Evolutionary conservation across 2,888 invertebrate species (phyloP).

Genomic region (Cinara cedri): DNA sequence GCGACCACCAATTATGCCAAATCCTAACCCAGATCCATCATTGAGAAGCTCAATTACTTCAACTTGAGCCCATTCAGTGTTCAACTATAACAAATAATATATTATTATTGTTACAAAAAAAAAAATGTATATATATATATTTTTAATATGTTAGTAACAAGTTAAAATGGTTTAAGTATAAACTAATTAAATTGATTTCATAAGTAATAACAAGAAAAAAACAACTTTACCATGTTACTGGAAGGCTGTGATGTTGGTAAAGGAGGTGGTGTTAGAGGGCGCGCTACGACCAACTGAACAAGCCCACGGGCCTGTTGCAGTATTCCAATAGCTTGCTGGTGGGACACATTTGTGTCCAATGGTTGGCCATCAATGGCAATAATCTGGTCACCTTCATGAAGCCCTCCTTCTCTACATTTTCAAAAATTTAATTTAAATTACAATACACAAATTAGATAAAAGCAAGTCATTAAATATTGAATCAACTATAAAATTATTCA

Average conservation of each 20-base stretch:
- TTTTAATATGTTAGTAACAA: neutral
- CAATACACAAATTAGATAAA: neutral
- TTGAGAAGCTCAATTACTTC: conserved; percentile 97
- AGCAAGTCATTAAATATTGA: neutral
- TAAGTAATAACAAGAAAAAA: neutral
- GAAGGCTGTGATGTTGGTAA: conserved; percentile 51
- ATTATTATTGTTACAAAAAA: neutral
- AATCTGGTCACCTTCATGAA: conserved; percentile 82
- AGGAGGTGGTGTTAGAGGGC: conserved; percentile 63
- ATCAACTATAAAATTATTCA: neutral
- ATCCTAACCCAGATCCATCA: conserved; percentile 97
- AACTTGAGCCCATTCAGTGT: conserved; percentile 96
- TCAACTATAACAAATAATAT: conserved; percentile 32
- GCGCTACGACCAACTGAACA: conserved; percentile 71
- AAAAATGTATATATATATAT: no score
- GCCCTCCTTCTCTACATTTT: conserved; percentile 69
- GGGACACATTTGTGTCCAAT: conserved; percentile 79
- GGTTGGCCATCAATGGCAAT: conserved; percentile 82
- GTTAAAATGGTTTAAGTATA: no score
- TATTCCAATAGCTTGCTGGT: conserved; percentile 80
- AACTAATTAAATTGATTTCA: no score
- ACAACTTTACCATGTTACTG: conserved; percentile 44
- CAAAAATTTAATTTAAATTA: conserved; percentile 50
- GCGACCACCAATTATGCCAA: conserved; percentile 96
- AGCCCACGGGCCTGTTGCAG: conserved; percentile 77